phyloP scores from a whole-genome alignment of 2,888 invertebrate genomes.

The Lithosia quadra region DNA sequence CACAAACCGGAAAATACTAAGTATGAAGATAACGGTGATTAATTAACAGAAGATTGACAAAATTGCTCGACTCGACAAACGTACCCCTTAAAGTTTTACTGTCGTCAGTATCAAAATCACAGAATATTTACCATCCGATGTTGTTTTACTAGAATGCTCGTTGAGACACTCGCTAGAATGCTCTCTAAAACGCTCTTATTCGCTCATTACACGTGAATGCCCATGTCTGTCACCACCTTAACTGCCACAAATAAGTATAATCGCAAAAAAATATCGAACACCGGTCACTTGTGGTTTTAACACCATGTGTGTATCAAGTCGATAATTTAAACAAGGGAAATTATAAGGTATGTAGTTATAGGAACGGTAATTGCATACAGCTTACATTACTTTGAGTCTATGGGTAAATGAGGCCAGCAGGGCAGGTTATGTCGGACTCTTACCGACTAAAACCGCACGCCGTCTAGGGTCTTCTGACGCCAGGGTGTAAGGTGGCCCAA shows the following conservation, averaged over 20 bases:
- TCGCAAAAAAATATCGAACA: not conserved
- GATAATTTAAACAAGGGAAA: not conserved
- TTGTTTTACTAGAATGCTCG: not conserved
- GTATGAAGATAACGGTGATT: no score
- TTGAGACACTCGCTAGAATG: not conserved
- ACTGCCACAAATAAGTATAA: constrained; percentile 2
- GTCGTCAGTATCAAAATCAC: no score
- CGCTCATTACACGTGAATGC: not conserved
- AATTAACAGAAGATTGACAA: no score
- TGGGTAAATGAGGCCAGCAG: not conserved
- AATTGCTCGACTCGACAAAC: no score
- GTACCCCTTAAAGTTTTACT: not conserved
- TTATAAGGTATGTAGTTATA: constrained; percentile 4
- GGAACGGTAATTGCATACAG: not conserved
- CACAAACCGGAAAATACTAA: no score
- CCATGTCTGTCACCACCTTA: not conserved
- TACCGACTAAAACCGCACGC: no score
- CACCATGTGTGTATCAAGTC: not conserved
- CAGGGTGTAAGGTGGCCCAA: no score
- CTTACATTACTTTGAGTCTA: not conserved
- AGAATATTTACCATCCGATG: no score
- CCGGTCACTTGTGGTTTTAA: constrained; percentile 7
- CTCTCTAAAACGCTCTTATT: no score
- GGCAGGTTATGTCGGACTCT: no score
- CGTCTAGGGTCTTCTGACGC: no score